phyloP scores from a whole-genome alignment of 2,113 vertebrate genomes.

The Sprattus sprattus region DNA sequence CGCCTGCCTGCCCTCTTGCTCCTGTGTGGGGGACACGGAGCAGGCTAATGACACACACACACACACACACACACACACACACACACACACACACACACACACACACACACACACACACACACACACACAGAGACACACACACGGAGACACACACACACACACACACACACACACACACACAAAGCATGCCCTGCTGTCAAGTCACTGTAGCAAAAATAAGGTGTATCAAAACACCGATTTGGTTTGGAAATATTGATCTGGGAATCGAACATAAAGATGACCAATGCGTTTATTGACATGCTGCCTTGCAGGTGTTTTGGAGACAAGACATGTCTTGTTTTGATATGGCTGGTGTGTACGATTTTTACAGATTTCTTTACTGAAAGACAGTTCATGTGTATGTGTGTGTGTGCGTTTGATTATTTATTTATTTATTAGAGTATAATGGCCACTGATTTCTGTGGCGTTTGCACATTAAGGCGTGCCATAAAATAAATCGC shows the following conservation, averaged over 20 bases:
- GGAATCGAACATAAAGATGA: conserved; percentile 2
- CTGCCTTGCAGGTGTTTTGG: neutral
- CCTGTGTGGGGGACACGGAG: conserved; percentile 56
- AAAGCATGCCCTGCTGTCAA: neutral
- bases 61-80: neutral
- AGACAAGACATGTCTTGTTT: neutral
- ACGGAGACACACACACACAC: neutral
- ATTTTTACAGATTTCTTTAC: neutral
- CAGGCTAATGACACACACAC: conserved; percentile 52
- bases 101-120: neutral
- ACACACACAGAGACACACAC: neutral
- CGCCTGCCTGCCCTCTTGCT: conserved; percentile 61
- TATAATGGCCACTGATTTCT: conserved; percentile 32
- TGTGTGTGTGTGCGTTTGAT: neutral
- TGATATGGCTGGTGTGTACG: neutral
- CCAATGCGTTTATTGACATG: neutral
- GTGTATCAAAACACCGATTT: neutral
- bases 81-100: neutral
- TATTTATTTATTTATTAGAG: neutral
- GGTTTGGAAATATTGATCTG: neutral
- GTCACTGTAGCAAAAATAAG: neutral
- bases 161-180: neutral
- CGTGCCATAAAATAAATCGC: conserved; percentile 39
- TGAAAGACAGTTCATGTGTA: neutral
- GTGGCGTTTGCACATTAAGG: conserved; percentile 24